Evolutionary conservation across 2,113 vertebrate genomes (phyloP), one percentile per base, ranked within the genome.

Genomic region (Chaetodon trifascialis): DNA sequence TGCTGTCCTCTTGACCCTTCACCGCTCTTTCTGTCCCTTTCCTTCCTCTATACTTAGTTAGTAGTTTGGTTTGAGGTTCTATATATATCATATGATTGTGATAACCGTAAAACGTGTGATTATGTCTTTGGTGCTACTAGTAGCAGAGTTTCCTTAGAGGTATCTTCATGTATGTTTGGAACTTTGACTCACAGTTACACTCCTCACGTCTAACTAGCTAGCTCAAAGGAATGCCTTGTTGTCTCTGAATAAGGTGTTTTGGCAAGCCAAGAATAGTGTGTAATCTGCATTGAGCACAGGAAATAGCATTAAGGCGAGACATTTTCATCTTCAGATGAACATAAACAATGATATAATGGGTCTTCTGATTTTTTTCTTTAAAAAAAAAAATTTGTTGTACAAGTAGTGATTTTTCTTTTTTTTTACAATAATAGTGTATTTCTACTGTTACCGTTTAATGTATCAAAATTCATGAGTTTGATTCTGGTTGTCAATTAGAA

Each of bases 81-180:
- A 80, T 91, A 83, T 91, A 92, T 87, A 87, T 86, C 72, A 84
- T 81, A 89, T 91, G 89, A 92, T 91, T 93, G 92, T 94, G 91
- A 92, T 91, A 91, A 93, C 72, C 73, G 90, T 93, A 91, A 91
- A 82, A 84, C 86, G 90, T 92, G 89, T 90, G 88, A 92, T 91
- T 54, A 90, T 88, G 91, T 94, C 87, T 94, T 91, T 90, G 92
- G 92, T 94, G 92, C 92, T 94, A 92, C 87, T 82, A 86, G 89
- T 91, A 89, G 85, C 87, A 82, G 70, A 82, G 84, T 93, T 89
- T 90, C 66, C 73, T 89, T 93, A 84, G 88, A 84, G 42, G 82
- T 88, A 81, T 83, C 76, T 77, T 87, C 55, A 74, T 81, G 65
- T 90, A 82, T 69, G 76, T 86, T 83, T 88, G 67, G 86, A 84